Base-by-base conservation (phyloP, 2,888 invertebrate genomes). In the Andrena minutula region DNA sequence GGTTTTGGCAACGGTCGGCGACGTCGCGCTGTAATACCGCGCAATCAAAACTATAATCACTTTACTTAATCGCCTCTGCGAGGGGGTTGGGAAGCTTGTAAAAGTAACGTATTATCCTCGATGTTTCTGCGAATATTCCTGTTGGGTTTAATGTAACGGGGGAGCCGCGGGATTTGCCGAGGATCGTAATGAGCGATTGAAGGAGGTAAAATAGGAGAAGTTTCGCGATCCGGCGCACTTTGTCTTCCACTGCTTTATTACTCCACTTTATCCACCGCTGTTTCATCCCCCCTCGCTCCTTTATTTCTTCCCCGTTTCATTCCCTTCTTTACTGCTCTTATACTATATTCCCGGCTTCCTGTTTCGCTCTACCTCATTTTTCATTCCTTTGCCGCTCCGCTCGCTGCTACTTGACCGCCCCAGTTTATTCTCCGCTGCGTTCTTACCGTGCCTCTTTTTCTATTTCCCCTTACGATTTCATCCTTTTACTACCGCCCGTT, bases 311-410 rank as follows among this genome's bases (percentile, higher is more conserved):
- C 47, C 20, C 60, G 41, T 32, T 20, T 64, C 49, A 65, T 49
- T 51, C 58, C 41, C 79, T 65, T 70, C 79, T 69, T 69, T 58
- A 79, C 60, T 32, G 70, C 79, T 53, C 70, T 70, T 70, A 65
- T 69, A 70, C 70, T 79, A 70, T 79, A 78, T 78, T 71, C 79
- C 70, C 79, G 64, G 70, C 26, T 78, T 79, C 79, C 79, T 79
- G 79, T 79, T 78, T 78, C 79, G 79, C 51, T 51, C 58, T 41
- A 60, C 79, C 79, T 71, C 79, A 79, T 79, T 70, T 79, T 79
- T 79, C 79, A 79, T 79, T 79, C 79, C 79, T 65, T 69, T 69
- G 69, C 68, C 66, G 69, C 47, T 28, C 69, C 61, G n/a, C 41
- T 63, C 49, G 47, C 49, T 61, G 56, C 79, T 69, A 70, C 79